Conservation (phyloP, 1,140 invertebrate genomes). For the Solenopsis fugax region DNA sequence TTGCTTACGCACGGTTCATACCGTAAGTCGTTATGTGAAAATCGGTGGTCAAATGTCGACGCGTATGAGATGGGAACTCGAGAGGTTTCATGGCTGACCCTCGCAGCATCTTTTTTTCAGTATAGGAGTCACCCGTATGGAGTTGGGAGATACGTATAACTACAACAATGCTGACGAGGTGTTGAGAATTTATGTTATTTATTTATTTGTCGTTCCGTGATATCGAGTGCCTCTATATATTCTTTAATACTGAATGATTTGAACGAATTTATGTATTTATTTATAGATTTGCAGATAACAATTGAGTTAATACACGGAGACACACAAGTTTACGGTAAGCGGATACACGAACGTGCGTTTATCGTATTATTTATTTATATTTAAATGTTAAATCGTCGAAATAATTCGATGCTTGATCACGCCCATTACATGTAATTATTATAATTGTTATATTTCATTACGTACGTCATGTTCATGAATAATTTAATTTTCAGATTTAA, state of each 20-base stretch:
- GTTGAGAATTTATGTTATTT: constrained; percentile 24
- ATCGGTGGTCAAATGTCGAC: constrained; percentile 18
- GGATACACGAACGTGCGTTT: constrained; percentile 4
- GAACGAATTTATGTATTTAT: constrained; percentile 8
- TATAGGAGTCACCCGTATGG: neutral
- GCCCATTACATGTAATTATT: constrained; percentile 30
- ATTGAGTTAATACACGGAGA: neutral
- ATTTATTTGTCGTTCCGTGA: constrained; percentile 48
- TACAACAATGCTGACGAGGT: constrained; percentile 29
- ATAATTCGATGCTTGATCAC: constrained; percentile 17
- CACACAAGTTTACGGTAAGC: constrained; percentile 15
- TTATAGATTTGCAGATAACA: constrained; percentile 25
- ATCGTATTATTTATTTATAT: constrained; percentile 26
- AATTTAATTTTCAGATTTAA: constrained; percentile 43
- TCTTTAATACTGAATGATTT: constrained; percentile 2
- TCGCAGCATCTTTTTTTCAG: neutral
- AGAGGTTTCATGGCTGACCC: neutral
- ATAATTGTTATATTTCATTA: constrained; percentile 38
- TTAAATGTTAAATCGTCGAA: neutral
- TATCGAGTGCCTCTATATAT: constrained; percentile 45
- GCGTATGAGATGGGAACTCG: constrained; percentile 12
- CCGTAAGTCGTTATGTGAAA: constrained; percentile 35
- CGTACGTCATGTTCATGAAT: constrained; percentile 29
- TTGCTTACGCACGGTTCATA: constrained; percentile 27
- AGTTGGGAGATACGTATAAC: constrained; percentile 19